Evolutionary conservation across 2,797 vertebrate species (phyloP), one percentile per base, ranked within the genome.

Genomic region (Danio albolineatus): DNA sequence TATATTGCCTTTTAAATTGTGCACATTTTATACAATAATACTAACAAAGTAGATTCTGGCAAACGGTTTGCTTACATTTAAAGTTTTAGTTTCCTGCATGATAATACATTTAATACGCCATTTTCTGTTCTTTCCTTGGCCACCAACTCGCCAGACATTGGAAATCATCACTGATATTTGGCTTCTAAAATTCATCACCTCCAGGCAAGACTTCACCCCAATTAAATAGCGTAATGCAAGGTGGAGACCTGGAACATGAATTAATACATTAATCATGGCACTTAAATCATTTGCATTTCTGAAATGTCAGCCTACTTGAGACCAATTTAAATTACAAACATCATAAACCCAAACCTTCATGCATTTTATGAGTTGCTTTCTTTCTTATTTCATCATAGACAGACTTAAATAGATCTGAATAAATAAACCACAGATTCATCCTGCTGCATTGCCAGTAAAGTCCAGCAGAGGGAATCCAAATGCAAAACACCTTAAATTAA

Each of bases 381-480:
- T 54, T 56, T 16, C 78, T 57, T 73, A 53, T 84, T 76, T 56
- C 83, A 86, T 82, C 67, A 57, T 69, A 14, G 62, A 54, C 9
- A n/a, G 17, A 49, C 43, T 69, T 43, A 59, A 44, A 21, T 38
- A 39, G 10, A 62, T 71, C 39, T 21, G 21, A 73, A 57, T n/a
- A 28, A 28, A 79, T 75, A 10, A 57, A 69, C 41, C 66, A 21
- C 16, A 57, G 10, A 46, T 77, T 71, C 13, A 51, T 4, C 2
- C 48, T 17, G 49, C 46, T 88, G 85, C 81, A 70, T 80, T 88
- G 56, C 86, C 49, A 16, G 5, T 41, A 19, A 67, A 46, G 48
- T 73, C 89, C 91, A 89, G 87, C 81, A 90, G 89, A 88, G 75
- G 90, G 91, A 76, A 85, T 75, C 66, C 53, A 65, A 83, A 48